Base-by-base conservation (phyloP, 2,113 vertebrate species). In the Centrocercus urophasianus region DNA sequence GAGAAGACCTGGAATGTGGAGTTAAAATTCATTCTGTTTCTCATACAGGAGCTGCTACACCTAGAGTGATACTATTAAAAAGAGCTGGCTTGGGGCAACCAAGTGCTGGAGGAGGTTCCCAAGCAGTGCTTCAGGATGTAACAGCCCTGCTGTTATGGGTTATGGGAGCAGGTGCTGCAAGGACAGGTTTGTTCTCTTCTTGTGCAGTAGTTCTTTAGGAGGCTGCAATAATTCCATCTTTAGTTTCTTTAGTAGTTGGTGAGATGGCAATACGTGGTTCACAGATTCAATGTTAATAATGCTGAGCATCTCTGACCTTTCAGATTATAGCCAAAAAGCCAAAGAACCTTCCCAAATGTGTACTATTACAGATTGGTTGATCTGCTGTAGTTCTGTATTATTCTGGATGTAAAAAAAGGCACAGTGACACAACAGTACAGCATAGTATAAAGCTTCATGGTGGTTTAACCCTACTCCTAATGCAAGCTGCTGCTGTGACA, bases 111-210 rank as follows among this genome's bases (percentile, higher is more conserved):
- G 40, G 34, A 61, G 24, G 65, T 34, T 27, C 52, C 19, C 4
- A 32, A n/a, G 63, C 22, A 56, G n/a, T 38, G 2, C 61, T 14
- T 10, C 21, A 30, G 8, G 34, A 28, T 50, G 54, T 79, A 40
- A 11, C 25, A 21, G 67, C 20, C 19, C 27, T 0, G 2, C 8
- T 16, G n/a, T 11, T 20, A 21, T 6, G 4, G 38, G 1, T 1
- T 14, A 28, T 6, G 50, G 57, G 43, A 73, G 38, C 54, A 2
- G 43, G 8, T 13, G 30, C 32, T 13, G n/a, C n/a, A n/a, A 64
- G n/a, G 32, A 36, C 24, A 50, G 18, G 18, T 87, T 91, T 75
- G 24, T 54, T 63, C 13, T 65, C 2, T 10, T 15, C 34, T n/a
- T 65, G 61, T 48, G 12, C 27, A 43, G 11, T 8, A 24, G 27